Evolutionary conservation across 2,797 vertebrate species (phyloP).

Genomic region (Rachycentron canadum): DNA sequence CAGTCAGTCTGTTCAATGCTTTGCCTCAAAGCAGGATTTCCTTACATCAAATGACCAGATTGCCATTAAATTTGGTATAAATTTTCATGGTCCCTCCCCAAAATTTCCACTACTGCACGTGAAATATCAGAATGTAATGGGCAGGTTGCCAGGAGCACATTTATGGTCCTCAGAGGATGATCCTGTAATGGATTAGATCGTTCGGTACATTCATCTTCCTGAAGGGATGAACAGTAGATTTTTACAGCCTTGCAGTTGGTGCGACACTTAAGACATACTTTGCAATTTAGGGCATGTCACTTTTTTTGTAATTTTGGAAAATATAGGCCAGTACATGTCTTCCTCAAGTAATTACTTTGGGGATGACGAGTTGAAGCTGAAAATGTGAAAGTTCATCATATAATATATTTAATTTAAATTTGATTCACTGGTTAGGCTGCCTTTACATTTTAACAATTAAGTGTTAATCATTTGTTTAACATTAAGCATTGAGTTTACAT

Average conservation of each 20-base stretch:
- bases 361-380: neutral
- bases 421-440: neutral
- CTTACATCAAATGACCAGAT: neutral
- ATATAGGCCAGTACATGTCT: neutral
- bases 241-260: neutral
- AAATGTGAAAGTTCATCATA: neutral
- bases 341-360: neutral
- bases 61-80: neutral
- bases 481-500: neutral
- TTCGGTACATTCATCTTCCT: neutral
- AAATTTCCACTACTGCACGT: neutral
- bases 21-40: neutral
- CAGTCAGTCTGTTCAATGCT: neutral
- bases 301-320: neutral
- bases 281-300: neutral
- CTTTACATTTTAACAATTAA: neutral
- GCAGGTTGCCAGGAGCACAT: neutral
- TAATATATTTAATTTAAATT: neutral
- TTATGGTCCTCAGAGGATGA: constrained; percentile 3
- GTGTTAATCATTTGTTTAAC: neutral
- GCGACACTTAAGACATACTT: neutral
- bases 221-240: neutral
- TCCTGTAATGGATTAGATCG: constrained; percentile 5
- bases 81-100: neutral
- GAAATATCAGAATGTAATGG: neutral